Conservation (phyloP, 2,113 vertebrate genomes). For the Rhombomys opimus region DNA sequence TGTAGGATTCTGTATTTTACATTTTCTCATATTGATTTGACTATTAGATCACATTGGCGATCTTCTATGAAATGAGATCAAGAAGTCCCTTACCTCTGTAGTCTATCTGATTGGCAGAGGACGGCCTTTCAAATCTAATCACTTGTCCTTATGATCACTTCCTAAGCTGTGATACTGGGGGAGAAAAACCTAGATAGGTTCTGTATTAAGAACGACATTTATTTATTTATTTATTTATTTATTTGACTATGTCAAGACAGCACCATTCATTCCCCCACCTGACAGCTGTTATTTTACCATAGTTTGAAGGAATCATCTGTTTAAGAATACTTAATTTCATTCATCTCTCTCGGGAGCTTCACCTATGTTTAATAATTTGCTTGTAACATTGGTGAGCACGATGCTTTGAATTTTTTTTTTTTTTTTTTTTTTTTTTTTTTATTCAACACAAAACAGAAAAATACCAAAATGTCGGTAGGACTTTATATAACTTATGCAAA, state of each 20-base stretch:
- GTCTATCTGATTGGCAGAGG: constrained; percentile 18
- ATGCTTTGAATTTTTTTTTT: not conserved
- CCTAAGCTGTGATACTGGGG: constrained; percentile 63
- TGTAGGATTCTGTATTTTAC: not conserved
- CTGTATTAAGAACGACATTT: not conserved
- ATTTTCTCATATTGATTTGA: not conserved
- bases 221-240: not conserved
- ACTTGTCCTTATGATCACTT: constrained; percentile 56
- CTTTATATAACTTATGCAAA: not conserved
- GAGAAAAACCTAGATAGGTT: constrained; percentile 18
- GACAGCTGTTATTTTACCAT: not conserved
- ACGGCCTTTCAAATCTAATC: constrained; percentile 53
- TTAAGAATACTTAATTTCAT: not conserved
- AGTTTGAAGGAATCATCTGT: not conserved
- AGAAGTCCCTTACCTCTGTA: not conserved
- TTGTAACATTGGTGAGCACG: not conserved
- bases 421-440: not conserved
- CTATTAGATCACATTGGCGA: not conserved
- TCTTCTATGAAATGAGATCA: not conserved
- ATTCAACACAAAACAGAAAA: not conserved
- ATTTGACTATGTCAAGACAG: not conserved
- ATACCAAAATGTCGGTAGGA: not conserved
- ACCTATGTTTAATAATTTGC: not conserved
- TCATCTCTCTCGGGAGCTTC: not conserved
- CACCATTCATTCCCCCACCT: not conserved